These are phyloP conservation scores for Adelphocoris suturalis DNA, from an alignment of 2,888 invertebrate genomes.

Conservation along the genomic window DNA sequence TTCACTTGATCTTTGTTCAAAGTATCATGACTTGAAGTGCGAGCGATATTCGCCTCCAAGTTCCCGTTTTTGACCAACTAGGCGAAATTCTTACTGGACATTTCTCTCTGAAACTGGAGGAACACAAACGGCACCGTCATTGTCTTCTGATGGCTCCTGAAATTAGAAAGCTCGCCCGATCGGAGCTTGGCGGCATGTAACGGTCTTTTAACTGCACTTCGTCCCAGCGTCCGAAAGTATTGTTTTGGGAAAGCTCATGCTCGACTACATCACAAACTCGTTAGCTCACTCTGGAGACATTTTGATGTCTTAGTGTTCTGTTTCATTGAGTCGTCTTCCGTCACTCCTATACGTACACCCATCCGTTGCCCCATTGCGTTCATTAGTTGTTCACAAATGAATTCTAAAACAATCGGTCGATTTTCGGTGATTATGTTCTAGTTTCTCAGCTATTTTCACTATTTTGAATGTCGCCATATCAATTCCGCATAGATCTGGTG, in stretches of 20 bases:
- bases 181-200: conserved; percentile 4
- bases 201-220: conserved; percentile 4
- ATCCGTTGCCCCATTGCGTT: no score
- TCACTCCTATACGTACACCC: no score
- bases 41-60: neutral
- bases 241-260: neutral
- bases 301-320: neutral
- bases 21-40: neutral
- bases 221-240: neutral
- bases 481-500: no score
- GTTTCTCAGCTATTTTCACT: no score
- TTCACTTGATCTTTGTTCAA: no score
- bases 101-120: neutral
- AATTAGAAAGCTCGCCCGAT: neutral
- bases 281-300: neutral
- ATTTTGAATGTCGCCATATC: no score
- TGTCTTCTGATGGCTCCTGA: neutral
- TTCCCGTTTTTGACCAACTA: neutral
- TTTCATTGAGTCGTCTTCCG: neutral
- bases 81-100: neutral
- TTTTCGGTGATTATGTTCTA: no score
- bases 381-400: no score
- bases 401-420: no score
- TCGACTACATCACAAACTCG: conserved; percentile 22
- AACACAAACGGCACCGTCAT: neutral